These are phyloP conservation scores for Desmophyllum pertusum DNA, from an alignment of 92 coral and sea anemone genomes.

Conservation along the genomic window DNA sequence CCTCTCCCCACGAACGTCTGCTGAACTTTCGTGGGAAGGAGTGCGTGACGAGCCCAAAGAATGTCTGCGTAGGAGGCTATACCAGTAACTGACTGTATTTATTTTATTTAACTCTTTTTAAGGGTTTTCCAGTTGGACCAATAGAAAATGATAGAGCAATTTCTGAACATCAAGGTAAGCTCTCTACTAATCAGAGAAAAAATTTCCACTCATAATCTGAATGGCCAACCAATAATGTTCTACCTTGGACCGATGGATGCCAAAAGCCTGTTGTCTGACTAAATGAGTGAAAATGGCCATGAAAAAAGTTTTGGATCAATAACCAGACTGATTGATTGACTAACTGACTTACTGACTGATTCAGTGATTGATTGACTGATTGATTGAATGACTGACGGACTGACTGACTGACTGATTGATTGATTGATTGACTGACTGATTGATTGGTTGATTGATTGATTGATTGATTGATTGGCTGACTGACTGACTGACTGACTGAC, in stretches of 20 bases:
- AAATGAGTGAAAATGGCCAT: no score
- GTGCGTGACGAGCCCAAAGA: no score
- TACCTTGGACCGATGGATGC: background rate
- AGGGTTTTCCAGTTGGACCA: conserved; percentile 61
- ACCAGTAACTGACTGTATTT: background rate
- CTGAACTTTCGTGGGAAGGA: background rate
- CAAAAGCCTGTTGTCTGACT: no score
- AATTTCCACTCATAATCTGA: no score
- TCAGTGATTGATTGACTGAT: no score
- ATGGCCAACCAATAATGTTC: no score
- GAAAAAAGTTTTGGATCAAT: no score
- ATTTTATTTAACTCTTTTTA: background rate
- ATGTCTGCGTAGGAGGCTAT: background rate
- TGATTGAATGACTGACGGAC: background rate
- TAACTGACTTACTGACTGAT: no score
- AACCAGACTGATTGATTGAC: background rate
- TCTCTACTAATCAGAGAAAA: background rate
- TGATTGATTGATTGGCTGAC: background rate
- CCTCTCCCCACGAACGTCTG: background rate
- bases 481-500: no score
- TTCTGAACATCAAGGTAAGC: conserved; percentile 44
- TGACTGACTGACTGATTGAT: background rate
- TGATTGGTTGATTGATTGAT: no score
- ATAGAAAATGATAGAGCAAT: conserved; percentile 24
- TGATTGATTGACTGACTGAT: background rate